Percentiles rank a stretch among this genome's conserved stretches.
phyloP scores from a whole-genome alignment of 2,797 vertebrate species.

The Lagocephalus sceleratus region DNA sequence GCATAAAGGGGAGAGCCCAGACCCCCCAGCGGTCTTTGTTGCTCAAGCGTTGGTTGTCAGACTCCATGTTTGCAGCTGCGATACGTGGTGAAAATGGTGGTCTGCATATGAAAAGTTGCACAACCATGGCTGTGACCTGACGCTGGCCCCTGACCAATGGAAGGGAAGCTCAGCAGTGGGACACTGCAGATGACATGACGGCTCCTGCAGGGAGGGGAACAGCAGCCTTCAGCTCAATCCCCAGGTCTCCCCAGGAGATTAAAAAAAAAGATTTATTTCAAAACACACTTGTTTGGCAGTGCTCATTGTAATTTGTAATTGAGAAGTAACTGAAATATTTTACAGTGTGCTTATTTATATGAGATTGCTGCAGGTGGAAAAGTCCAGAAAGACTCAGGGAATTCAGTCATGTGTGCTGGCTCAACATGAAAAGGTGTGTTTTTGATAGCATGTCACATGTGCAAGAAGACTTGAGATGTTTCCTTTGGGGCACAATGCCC shows the following conservation, averaged over 20 bases:
- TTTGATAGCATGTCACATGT: conserved; percentile 27
- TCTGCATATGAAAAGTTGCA: conserved; percentile 29
- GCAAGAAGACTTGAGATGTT: conserved; percentile 40
- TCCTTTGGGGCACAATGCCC: conserved; percentile 59
- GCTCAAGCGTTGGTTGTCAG: conserved; percentile 46
- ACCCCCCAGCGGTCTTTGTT: conserved; percentile 37
- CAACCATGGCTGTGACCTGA: conserved; percentile 49
- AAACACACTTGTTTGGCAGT: too few relatives aligned
- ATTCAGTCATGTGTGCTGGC: conserved; percentile 13
- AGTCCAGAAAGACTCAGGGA: conserved; percentile 22
- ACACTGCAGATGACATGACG: conserved; percentile 49
- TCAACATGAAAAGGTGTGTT: conserved; percentile 42
- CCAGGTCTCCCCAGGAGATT: conserved; percentile 7
- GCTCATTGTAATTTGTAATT: too few relatives aligned
- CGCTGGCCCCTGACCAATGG: conserved; percentile 56
- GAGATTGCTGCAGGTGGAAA: conserved; percentile 6
- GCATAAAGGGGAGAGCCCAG: conserved; percentile 1
- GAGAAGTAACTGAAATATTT: too few relatives aligned
- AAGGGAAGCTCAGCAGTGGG: conserved; percentile 50
- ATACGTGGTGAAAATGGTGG: conserved; percentile 19
- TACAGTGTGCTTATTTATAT: too few relatives aligned
- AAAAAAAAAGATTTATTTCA: too few relatives aligned
- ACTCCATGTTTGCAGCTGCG: conserved; percentile 26
- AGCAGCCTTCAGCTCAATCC: conserved; percentile 42
- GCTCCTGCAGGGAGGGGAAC: conserved; percentile 57